phyloP scores from a whole-genome alignment of 2,113 vertebrate genomes.

The Myrmecophaga tridactyla region DNA sequence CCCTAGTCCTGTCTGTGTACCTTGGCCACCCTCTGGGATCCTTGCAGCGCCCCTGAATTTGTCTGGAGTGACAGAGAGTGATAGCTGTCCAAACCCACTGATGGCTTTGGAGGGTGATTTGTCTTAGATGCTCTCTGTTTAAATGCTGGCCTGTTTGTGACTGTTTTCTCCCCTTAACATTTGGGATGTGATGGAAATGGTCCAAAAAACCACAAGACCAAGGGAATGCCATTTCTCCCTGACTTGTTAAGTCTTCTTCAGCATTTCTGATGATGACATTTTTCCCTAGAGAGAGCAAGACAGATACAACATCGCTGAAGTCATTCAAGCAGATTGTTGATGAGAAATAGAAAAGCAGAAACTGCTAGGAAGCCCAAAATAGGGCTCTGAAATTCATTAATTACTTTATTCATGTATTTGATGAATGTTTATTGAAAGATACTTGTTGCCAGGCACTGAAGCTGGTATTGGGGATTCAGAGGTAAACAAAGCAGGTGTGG shows the following conservation, averaged over 20 bases:
- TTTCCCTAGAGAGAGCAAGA: neutral
- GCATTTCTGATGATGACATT: neutral
- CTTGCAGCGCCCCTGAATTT: neutral
- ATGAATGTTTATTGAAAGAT: neutral
- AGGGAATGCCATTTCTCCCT: neutral
- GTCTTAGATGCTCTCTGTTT: neutral
- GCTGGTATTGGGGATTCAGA: neutral
- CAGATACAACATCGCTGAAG: neutral
- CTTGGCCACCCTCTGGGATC: neutral
- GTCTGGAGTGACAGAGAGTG: neutral
- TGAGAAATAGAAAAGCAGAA: slow-evolving; percentile 36
- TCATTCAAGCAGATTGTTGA: neutral
- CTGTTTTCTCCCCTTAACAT: neutral
- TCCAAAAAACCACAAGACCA: neutral
- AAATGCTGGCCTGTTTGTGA: neutral
- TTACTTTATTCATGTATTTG: slow-evolving; percentile 46
- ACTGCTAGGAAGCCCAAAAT: slow-evolving; percentile 26
- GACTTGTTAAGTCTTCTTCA: neutral
- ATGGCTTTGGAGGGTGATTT: neutral
- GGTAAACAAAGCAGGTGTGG: neutral
- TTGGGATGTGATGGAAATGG: neutral
- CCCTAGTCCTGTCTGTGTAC: neutral
- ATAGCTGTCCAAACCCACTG: neutral
- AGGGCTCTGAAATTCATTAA: neutral
- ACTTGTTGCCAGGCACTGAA: neutral